These are phyloP conservation scores for Phrixothrix hirtus DNA, from an alignment of 2,888 invertebrate genomes.

Conservation along the genomic window DNA sequence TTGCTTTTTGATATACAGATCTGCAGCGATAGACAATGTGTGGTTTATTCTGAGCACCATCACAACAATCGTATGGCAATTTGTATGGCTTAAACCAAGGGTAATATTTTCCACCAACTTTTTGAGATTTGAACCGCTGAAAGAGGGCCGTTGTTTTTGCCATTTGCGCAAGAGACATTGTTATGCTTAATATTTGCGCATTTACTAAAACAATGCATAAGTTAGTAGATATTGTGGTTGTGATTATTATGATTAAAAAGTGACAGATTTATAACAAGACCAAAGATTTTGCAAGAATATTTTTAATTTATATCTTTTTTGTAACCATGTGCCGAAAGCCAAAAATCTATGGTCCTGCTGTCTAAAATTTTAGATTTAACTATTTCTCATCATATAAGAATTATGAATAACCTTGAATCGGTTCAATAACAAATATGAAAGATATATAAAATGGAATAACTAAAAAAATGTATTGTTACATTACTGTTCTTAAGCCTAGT, in stretches of 20 bases:
- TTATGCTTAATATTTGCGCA: conserved; percentile 68
- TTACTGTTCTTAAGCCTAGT: no score
- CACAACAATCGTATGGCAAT: conserved; percentile 19
- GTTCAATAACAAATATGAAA: no score
- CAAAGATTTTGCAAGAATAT: no score
- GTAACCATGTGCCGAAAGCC: no score
- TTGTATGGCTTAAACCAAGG: conserved; percentile 66
- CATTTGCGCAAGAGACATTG: conserved; percentile 69
- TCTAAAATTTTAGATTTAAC: no score
- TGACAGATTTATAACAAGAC: neutral
- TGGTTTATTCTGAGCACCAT: conserved; percentile 11
- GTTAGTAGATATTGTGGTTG: neutral
- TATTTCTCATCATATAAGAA: neutral
- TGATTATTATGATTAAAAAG: neutral
- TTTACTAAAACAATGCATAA: conserved; percentile 59
- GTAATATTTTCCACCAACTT: conserved; percentile 70
- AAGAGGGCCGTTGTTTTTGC: conserved; percentile 72
- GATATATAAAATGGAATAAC: no score
- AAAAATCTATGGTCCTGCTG: no score
- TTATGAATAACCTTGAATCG: no score
- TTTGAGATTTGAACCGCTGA: conserved; percentile 79
- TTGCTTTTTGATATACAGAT: neutral
- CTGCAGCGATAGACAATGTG: conserved; percentile 13
- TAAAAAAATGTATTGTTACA: no score
- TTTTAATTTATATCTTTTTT: no score